Evolutionary conservation across 2,113 vertebrate species (phyloP).

Genomic region (Manacus vitellinus): DNA sequence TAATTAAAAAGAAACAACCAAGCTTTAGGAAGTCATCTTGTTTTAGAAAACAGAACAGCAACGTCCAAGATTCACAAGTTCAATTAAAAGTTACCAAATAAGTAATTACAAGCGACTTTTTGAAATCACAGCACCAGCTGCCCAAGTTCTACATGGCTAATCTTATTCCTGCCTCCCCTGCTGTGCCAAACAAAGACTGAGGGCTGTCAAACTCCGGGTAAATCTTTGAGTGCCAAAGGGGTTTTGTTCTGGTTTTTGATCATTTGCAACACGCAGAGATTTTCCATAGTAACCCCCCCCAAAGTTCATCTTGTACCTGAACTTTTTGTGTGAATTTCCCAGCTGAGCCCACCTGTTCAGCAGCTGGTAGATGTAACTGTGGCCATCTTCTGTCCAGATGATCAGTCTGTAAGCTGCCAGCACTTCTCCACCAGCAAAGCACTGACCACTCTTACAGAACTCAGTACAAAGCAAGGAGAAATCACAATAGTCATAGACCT

Average conservation of each 20-base stretch:
- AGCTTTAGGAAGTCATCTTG: neutral
- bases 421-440: slow-evolving; percentile 80
- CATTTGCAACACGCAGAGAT: slow-evolving; percentile 75
- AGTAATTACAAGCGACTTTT: slow-evolving; percentile 77
- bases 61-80: slow-evolving; percentile 49
- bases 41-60: slow-evolving; percentile 43
- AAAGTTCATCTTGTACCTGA: slow-evolving; percentile 82
- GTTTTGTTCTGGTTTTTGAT: slow-evolving; percentile 84
- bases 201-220: slow-evolving; percentile 71
- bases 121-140: slow-evolving; percentile 80
- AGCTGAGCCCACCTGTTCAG: slow-evolving; percentile 85
- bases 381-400: slow-evolving; percentile 81
- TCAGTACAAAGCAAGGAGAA: slow-evolving; percentile 80
- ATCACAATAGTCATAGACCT: slow-evolving; percentile 85
- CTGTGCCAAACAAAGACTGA: slow-evolving; percentile 78
- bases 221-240: slow-evolving; percentile 77
- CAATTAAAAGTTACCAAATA: slow-evolving; percentile 66
- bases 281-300: slow-evolving; percentile 79
- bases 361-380: slow-evolving; percentile 86
- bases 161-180: slow-evolving; percentile 76
- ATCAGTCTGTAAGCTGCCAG: slow-evolving; percentile 79
- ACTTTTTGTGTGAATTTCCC: slow-evolving; percentile 69
- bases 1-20: neutral
- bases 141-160: slow-evolving; percentile 81
- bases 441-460: slow-evolving; percentile 51